Evolutionary conservation across 2,797 vertebrate species (phyloP).

Genomic region (Anguilla pacifica): DNA sequence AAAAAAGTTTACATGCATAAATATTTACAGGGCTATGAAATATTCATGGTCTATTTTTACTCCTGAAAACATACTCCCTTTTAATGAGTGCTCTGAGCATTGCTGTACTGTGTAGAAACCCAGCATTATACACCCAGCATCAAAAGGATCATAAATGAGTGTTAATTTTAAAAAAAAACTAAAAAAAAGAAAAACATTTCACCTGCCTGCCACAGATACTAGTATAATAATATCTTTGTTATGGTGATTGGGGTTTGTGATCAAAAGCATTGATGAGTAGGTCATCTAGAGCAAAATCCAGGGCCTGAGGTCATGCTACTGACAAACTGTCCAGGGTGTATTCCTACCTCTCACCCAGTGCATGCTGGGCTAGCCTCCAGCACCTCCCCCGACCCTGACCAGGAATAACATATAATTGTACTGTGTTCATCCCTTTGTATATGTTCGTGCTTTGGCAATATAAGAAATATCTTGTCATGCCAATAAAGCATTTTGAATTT

Average conservation of each 20-base stretch:
- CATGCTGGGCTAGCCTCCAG: too few species aligned
- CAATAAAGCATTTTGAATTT: too few species aligned
- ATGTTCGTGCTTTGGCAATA: too few species aligned
- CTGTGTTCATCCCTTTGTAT: too few species aligned
- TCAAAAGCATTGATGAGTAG: not conserved
- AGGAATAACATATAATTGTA: too few species aligned
- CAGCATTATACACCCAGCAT: not conserved
- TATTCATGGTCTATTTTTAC: not conserved
- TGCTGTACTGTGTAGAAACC: not conserved
- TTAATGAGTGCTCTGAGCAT: slow-evolving; percentile 4
- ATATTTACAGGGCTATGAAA: slow-evolving; percentile 2
- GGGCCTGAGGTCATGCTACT: too few species aligned
- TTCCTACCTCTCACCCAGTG: too few species aligned
- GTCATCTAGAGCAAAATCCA: not conserved
- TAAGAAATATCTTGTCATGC: too few species aligned
- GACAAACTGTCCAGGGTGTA: too few species aligned
- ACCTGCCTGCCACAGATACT: not conserved
- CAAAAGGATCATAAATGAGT: not conserved
- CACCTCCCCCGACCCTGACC: too few species aligned
- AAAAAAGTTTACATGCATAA: slow-evolving; percentile 7
- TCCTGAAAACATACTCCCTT: not conserved
- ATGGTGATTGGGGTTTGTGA: not conserved
- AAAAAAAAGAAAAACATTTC: not conserved
- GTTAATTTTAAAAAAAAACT: not conserved
- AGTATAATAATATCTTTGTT: not conserved